Conservation (phyloP, 2,797 vertebrate species). For the Sebastes aleutianus region DNA sequence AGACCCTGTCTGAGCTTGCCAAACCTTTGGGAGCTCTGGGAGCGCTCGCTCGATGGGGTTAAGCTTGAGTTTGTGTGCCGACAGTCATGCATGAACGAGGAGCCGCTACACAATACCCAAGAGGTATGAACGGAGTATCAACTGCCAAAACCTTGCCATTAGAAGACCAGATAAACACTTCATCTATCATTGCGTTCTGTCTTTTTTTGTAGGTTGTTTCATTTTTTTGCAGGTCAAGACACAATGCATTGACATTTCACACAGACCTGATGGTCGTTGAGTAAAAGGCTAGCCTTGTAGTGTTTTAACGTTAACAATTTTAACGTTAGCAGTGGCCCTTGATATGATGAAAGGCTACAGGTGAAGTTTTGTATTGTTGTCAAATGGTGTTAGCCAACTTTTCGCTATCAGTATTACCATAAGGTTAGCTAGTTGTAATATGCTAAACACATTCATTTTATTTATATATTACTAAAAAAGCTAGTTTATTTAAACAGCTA, state of each 20-base stretch:
- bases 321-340: neutral
- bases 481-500: too few species aligned
- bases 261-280: neutral
- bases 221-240: conserved; percentile 14
- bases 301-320: neutral
- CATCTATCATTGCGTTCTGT: conserved; percentile 3
- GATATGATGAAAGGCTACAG: neutral
- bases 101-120: conserved; percentile 60
- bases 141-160: conserved; percentile 56
- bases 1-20: conserved; percentile 26
- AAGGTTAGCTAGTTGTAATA: neutral
- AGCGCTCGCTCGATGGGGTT: conserved; percentile 46
- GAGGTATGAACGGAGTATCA: conserved; percentile 58
- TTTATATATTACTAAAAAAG: too few species aligned
- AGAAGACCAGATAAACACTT: conserved; percentile 45
- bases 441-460: too few species aligned
- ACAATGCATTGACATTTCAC: neutral
- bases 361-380: neutral
- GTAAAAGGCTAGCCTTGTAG: neutral
- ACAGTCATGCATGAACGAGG: conserved; percentile 68
- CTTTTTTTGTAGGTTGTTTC: neutral
- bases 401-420: neutral
- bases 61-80: conserved; percentile 59
- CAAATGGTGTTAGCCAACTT: neutral
- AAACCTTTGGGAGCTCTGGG: conserved; percentile 35